These are phyloP conservation scores for Typhlichthys eigenmanni DNA, from an alignment of 2,797 vertebrate genomes.

Conservation along the genomic window DNA sequence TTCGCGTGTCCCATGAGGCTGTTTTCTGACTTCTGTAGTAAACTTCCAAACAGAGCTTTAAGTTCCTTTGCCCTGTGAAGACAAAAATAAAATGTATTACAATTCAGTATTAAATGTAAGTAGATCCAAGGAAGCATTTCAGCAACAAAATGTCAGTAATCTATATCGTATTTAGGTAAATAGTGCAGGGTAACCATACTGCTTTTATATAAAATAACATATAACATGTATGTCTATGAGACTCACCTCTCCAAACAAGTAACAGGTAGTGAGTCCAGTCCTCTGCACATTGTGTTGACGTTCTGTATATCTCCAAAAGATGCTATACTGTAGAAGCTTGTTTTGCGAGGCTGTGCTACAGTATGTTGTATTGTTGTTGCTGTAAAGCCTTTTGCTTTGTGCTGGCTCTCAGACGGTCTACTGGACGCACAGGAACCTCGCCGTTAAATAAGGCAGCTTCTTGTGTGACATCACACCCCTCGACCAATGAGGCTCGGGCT, in stretches of 20 bases:
- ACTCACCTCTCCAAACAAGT: constrained; percentile 89
- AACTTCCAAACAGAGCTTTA: constrained; percentile 85
- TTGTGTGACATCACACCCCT: constrained; percentile 62
- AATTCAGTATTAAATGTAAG: neutral
- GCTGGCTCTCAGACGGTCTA: constrained; percentile 44
- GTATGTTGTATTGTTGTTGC: constrained; percentile 18
- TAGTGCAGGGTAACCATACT: too few species aligned
- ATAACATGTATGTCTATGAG: too few species aligned
- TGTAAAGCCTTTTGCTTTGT: constrained; percentile 1
- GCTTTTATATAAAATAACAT: too few species aligned
- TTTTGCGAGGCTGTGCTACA: constrained; percentile 10
- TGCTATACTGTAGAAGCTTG: neutral
- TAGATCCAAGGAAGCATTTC: too few species aligned
- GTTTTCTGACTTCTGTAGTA: constrained; percentile 85
- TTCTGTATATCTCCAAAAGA: constrained; percentile 34
- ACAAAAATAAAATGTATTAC: constrained; percentile 1
- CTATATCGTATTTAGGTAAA: neutral
- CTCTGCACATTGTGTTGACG: constrained; percentile 81
- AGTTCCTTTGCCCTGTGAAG: constrained; percentile 88
- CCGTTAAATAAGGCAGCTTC: constrained; percentile 62
- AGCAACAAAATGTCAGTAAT: neutral
- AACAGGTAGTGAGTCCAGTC: constrained; percentile 80
- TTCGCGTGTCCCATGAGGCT: constrained; percentile 54
- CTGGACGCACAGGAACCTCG: constrained; percentile 23
- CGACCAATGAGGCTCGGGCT: constrained; percentile 58